Evolutionary conservation across 2,113 vertebrate species (phyloP), one percentile per base, ranked within the genome.

Genomic region (Crypturellus undulatus): DNA sequence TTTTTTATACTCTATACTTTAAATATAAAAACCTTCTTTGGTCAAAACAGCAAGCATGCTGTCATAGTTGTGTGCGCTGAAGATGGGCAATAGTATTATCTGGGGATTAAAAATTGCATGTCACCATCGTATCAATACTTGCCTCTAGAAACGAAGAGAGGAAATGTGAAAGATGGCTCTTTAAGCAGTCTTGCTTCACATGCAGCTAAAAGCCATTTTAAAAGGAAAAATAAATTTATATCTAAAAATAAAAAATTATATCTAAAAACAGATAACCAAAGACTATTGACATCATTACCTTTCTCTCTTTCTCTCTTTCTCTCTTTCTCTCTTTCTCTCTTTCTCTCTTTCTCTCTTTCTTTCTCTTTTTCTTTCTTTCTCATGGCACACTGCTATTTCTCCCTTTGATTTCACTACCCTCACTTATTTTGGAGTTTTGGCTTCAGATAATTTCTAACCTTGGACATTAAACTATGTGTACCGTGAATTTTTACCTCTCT

Each of bases 331-430:
- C 22, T 51, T 49, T 47, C 7, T 47, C 13, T 64, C 11, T 32
- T 36, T 17, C 47, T 20, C 13, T 82, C 43, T 71, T 34, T 68
- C 38, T 36, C 8, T 47, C 30, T 69, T 47, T 26, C 54, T 14
- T 84, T 64, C 42, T 67, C 17, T 62, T 49, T 24, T 19, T 30
- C 6, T 25, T 25, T 52, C 24, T 25, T 25, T 30, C 19, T 49
- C 25, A 21, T 7, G 13, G 79, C 85, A 94, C 91, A 94, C 79
- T 93, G 85, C 19, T 78, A 93, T 95, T 78, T 5, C 72, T 90
- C 12, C 90, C 88, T 91, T 94, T 93, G 85, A 80, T 96, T 88
- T 60, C 79, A 38, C 51, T 71, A 75, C 80, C 94, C 82, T 77
- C 72, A 83, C 4, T 52, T 34, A 81, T 49, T 87, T 79, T 85